Percentiles rank a stretch among this genome's conserved stretches.
These are phyloP conservation scores for Trachemys scripta DNA, from an alignment of 2,113 vertebrate genomes.

Conservation along the genomic window DNA sequence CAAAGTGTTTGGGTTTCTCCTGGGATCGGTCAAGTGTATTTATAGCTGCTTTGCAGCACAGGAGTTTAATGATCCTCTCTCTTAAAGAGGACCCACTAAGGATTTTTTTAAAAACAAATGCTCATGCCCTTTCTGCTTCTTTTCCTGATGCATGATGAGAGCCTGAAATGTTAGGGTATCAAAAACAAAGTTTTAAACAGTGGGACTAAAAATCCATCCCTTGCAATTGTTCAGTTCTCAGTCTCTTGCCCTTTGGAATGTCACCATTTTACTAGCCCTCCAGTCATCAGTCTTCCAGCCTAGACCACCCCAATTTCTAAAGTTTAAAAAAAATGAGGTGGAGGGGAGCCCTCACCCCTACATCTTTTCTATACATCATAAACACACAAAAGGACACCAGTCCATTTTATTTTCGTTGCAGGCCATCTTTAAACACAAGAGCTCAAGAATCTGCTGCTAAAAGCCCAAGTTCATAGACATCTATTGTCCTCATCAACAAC, in stretches of 20 bases:
- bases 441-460: neutral
- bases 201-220: neutral
- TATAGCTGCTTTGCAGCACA: neutral
- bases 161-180: neutral
- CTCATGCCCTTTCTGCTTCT: neutral
- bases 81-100: neutral
- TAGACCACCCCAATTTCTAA: neutral
- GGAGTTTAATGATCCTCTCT: neutral
- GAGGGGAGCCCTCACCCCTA: neutral
- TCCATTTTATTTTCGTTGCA: neutral
- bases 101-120: neutral
- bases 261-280: neutral
- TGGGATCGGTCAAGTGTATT: neutral
- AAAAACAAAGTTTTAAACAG: neutral
- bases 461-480: neutral
- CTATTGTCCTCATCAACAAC: neutral
- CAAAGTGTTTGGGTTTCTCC: neutral
- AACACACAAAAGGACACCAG: neutral
- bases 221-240: neutral
- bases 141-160: neutral
- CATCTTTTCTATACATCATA: neutral
- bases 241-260: fast-evolving
- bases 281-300: neutral
- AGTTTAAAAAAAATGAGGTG: fast-evolving
- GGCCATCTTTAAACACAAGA: neutral